Percentiles rank a stretch among this genome's conserved stretches.
These are phyloP conservation scores for Macquaria australasica DNA, from an alignment of 2,113 vertebrate genomes.

Conservation along the genomic window DNA sequence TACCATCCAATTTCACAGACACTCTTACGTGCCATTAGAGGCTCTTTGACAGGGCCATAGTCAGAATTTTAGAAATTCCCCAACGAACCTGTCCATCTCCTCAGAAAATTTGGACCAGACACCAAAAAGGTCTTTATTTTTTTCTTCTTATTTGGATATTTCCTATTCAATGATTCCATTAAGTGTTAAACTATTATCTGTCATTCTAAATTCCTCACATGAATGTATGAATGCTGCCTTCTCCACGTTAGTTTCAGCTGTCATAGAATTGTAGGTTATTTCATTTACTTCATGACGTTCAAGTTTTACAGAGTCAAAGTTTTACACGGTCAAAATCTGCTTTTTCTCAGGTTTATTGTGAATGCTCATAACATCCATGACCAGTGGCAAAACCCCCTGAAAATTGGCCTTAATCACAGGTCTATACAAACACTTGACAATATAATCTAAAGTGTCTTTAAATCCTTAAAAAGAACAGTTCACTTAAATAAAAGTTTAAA, in stretches of 20 bases:
- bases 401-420: background rate
- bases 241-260: background rate
- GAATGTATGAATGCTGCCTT: background rate
- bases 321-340: background rate
- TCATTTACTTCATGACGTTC: background rate
- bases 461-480: background rate
- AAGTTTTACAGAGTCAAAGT: background rate
- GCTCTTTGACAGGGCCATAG: background rate
- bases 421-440: too few relatives aligned
- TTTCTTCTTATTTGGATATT: background rate
- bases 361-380: background rate
- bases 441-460: background rate
- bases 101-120: background rate
- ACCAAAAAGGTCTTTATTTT: background rate
- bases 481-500: background rate
- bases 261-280: background rate
- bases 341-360: background rate
- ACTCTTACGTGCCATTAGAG: background rate
- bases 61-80: background rate
- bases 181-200: background rate
- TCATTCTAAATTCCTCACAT: background rate
- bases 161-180: background rate
- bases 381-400: too few relatives aligned
- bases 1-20: background rate
- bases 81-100: background rate